Evolutionary conservation across 1,140 invertebrate species (phyloP), one percentile per base, ranked within the genome.

Genomic region (Eumaeus atala): DNA sequence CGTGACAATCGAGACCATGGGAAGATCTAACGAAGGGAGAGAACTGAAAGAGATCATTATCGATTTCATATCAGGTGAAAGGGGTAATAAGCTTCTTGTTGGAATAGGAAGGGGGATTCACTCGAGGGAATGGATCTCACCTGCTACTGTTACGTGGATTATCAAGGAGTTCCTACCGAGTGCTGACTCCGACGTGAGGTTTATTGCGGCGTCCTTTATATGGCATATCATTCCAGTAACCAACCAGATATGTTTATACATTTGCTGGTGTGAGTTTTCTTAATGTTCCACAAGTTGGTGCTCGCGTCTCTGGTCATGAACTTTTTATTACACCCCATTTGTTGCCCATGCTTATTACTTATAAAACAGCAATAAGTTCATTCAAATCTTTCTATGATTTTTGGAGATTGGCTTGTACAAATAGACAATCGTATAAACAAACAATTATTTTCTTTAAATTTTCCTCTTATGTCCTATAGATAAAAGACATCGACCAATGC

Each of bases 101-200:
- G 79, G 64, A 14, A 78, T 83, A 49, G 92, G 93, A 74, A 91
- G 91, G 55, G 92, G 91, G 14, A 93, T 92, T 48, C 92, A 93
- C 66, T 91, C 92, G 1, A 85, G 92, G 53, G 92, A 96, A 88
- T 96, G 95, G 95, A 94, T 96, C 37, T 90, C 93, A 0, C 93
- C 94, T 7, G 93, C 94, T 0, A 92, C 91, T 0, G 90, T 91
- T 0, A 90, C 93, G 2, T 95, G 91, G 65, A 89, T 95, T 14
- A 74, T 93, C 0, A 90, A 93, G 58, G 84, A 93, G 54, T 77
- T 94, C 9, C 77, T 94, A 37, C 88, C 88, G 4, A 92, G 89
- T 53, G 65, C 75, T 17, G 62, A 91, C 59, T 8, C 85, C 48
- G 71, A 88, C 53, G 60, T 90, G 5, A 68, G 87, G 61, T 51